Conservation (phyloP, 2,888 invertebrate species). For the Beris chalybata region DNA sequence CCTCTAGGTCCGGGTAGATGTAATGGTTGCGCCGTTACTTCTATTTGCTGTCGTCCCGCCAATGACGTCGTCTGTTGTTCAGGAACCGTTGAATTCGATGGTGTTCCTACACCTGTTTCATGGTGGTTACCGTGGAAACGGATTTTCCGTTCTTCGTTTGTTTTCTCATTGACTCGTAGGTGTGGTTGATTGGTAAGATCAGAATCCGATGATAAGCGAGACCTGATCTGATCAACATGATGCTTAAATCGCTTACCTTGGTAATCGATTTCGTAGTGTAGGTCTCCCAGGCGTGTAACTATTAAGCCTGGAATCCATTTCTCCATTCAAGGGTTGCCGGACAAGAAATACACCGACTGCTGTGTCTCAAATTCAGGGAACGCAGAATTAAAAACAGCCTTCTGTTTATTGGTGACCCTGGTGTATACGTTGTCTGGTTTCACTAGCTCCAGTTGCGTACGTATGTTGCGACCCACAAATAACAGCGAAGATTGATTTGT, state of each 20-base stretch:
- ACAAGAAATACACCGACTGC: background rate
- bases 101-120: no score
- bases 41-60: no score
- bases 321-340: background rate
- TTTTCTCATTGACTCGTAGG: no score
- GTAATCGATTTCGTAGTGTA: background rate
- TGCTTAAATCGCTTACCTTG: background rate
- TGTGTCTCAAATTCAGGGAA: background rate
- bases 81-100: no score
- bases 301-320: background rate
- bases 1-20: no score
- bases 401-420: background rate
- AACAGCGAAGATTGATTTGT: conserved; percentile 40
- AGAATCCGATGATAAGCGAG: no score
- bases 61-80: no score
- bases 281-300: background rate
- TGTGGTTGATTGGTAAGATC: no score
- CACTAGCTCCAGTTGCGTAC: background rate
- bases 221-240: background rate
- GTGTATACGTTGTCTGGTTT: background rate
- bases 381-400: background rate
- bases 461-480: conserved; percentile 34
- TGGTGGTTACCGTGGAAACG: no score
- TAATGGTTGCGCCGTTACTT: no score
- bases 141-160: no score